These are phyloP conservation scores for Pegea sp. DNA, from an alignment of 23 tunicate species.

Conservation along the genomic window DNA sequence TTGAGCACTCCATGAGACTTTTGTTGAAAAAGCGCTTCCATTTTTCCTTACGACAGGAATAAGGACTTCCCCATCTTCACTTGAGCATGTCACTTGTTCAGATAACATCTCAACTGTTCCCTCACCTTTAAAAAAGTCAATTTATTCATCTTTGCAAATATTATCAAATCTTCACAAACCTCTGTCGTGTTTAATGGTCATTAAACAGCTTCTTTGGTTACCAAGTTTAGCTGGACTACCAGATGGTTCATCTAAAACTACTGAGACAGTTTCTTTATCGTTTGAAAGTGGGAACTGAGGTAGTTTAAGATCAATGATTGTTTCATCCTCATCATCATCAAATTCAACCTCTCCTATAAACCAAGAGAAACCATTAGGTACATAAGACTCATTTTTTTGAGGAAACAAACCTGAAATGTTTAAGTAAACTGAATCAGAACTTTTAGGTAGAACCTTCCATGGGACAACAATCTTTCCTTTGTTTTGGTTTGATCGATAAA, in stretches of 20 bases:
- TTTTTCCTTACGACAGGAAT: conserved; percentile 55
- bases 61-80: conserved; percentile 64
- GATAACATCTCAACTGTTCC: conserved; percentile 69
- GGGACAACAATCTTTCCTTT: conserved; percentile 28
- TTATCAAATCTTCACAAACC: background rate
- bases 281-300: conserved; percentile 17
- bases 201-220: conserved; percentile 4
- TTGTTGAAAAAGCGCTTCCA: conserved; percentile 49
- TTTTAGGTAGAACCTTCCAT: conserved; percentile 8
- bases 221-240: conserved; percentile 23
- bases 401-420: conserved; percentile 2
- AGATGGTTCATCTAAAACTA: conserved; percentile 24
- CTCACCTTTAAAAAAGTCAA: conserved; percentile 7
- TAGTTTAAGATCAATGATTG: conserved; percentile 10
- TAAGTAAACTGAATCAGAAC: conserved; percentile 7
- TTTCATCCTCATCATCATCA: conserved; percentile 14
- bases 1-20: conserved; percentile 30
- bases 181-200: conserved; percentile 7
- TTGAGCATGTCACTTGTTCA: conserved; percentile 38
- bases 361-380: too few relatives aligned
- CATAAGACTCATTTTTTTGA: too few relatives aligned
- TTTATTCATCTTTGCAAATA: background rate
- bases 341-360: conserved; percentile 16
- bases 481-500: conserved; percentile 24
- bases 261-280: conserved; percentile 8